Percentiles rank a stretch among this genome's conserved stretches.
Conservation (phyloP, 2,113 vertebrate species). For the Crotalus viridis region DNA sequence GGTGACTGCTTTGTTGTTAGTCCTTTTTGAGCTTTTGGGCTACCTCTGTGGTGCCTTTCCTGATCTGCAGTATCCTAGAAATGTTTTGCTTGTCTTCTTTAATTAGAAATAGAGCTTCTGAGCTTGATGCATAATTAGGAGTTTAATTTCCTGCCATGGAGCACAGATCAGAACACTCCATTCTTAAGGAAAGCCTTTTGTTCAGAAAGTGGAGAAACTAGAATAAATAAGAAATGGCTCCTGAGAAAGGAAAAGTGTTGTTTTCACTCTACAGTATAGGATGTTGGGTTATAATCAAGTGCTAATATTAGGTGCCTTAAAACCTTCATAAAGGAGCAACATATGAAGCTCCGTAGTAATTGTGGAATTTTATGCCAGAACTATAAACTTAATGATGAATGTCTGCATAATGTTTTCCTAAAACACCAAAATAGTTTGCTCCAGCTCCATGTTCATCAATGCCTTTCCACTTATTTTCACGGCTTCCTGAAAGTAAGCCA, state of each 20-base stretch:
- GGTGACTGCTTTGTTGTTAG: neutral
- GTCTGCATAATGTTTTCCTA: neutral
- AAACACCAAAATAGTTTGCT: slow-evolving; percentile 7
- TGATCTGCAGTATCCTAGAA: neutral
- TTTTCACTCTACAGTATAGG: neutral
- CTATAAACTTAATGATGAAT: neutral
- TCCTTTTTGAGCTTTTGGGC: neutral
- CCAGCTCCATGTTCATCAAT: neutral
- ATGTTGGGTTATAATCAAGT: neutral
- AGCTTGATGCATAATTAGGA: neutral
- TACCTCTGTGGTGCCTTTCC: neutral
- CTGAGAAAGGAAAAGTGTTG: neutral
- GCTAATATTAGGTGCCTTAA: neutral
- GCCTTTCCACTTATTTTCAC: neutral
- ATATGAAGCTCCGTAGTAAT: neutral
- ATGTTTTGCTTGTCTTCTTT: neutral
- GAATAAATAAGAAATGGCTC: neutral
- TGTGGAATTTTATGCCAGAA: neutral
- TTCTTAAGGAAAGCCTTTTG: neutral
- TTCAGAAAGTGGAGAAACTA: neutral
- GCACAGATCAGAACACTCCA: neutral
- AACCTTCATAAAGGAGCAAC: neutral
- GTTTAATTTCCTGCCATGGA: neutral
- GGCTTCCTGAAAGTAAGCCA: neutral
- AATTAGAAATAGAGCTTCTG: too few species aligned